Conservation (phyloP, 2,888 invertebrate species). For the Bugulina stolonifera region DNA sequence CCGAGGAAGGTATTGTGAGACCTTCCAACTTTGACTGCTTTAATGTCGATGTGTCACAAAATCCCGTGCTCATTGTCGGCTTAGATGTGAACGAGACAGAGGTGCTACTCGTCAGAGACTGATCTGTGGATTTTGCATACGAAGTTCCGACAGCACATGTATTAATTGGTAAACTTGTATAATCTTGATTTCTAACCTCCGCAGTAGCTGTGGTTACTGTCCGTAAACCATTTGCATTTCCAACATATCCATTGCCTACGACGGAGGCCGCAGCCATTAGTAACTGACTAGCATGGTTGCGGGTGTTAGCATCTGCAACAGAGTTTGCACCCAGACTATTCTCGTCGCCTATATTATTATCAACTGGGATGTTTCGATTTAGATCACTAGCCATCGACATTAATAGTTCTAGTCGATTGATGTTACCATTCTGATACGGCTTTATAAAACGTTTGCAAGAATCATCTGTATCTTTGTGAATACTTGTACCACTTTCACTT, state of each 20-base stretch:
- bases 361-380: neutral
- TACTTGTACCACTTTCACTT: neutral
- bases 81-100: conserved; percentile 4
- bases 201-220: neutral
- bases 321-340: neutral
- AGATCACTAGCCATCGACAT: conserved; percentile 21
- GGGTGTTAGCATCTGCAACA: neutral
- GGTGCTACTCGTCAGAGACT: neutral
- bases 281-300: conserved; percentile 15
- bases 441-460: too few species aligned
- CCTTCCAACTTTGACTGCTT: neutral
- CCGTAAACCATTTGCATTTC: neutral
- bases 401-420: neutral
- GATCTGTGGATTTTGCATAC: neutral
- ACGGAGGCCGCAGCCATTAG: conserved; percentile 15
- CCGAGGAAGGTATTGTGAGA: neutral
- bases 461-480: neutral
- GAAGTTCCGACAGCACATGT: neutral
- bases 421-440: neutral
- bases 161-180: neutral
- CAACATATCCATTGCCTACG: neutral
- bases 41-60: neutral
- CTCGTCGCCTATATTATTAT: neutral
- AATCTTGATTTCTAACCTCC: neutral
- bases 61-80: conserved; percentile 19